phyloP scores from a whole-genome alignment of 1,140 invertebrate genomes.

The Orussus abietinus region DNA sequence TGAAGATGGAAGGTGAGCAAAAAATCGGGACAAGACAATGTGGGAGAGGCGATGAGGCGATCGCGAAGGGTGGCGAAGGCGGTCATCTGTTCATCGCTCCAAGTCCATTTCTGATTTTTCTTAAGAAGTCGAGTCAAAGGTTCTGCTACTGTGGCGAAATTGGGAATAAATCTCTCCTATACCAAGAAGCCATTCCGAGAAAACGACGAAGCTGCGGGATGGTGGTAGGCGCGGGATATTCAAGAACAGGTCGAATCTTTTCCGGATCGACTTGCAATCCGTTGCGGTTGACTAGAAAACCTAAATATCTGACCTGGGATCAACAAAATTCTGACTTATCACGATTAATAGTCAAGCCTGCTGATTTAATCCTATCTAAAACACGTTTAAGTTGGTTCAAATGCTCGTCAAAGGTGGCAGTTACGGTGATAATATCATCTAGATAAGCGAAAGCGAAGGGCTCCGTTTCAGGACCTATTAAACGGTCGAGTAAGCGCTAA shows the following conservation, averaged over 20 bases:
- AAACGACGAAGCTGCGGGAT: too few relatives aligned
- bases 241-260: slow-evolving; percentile 30
- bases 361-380: slow-evolving; percentile 11
- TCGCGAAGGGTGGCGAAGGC: too few relatives aligned
- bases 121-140: slow-evolving; percentile 25
- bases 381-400: slow-evolving; percentile 21
- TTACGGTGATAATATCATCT: too few relatives aligned
- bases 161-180: slow-evolving; percentile 33
- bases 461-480: too few relatives aligned
- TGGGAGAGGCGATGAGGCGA: too few relatives aligned
- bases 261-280: slow-evolving; percentile 36
- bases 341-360: slow-evolving; percentile 22
- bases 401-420: too few relatives aligned
- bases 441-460: too few relatives aligned
- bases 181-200: too few relatives aligned
- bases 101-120: slow-evolving; percentile 21
- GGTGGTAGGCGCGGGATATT: too few relatives aligned
- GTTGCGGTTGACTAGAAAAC: slow-evolving; percentile 29
- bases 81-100: too few relatives aligned
- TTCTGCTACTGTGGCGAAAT: slow-evolving; percentile 29
- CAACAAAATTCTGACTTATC: slow-evolving; percentile 35
- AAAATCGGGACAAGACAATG: too few relatives aligned
- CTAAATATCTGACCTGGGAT: slow-evolving; percentile 34
- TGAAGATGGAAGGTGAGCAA: too few relatives aligned
- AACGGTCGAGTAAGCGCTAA: slow-evolving; percentile 38